These are phyloP conservation scores for Rhinichthys osculus DNA, from an alignment of 2,797 vertebrate species.

Conservation along the genomic window DNA sequence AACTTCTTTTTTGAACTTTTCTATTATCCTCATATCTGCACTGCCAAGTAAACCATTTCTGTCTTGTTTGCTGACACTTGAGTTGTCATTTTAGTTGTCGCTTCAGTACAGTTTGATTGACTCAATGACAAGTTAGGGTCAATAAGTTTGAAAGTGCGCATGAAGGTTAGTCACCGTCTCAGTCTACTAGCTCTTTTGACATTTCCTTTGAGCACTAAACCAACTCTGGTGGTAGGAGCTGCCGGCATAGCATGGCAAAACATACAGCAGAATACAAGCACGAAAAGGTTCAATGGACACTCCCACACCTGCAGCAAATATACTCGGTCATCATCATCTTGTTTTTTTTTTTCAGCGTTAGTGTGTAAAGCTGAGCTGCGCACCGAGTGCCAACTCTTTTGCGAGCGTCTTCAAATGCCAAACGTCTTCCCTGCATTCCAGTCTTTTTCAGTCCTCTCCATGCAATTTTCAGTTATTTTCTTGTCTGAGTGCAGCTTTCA, in stretches of 20 bases:
- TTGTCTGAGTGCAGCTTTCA: slow-evolving; percentile 81
- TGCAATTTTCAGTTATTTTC: slow-evolving; percentile 87
- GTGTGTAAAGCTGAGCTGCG: slow-evolving; percentile 30
- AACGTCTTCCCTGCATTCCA: slow-evolving; percentile 44
- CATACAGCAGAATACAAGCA: slow-evolving; percentile 35
- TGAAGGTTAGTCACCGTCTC: slow-evolving; percentile 8
- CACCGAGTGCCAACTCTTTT: slow-evolving; percentile 14
- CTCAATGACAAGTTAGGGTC: background rate
- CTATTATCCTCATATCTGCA: background rate
- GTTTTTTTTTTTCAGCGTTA: background rate
- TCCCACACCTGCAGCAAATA: slow-evolving; percentile 48
- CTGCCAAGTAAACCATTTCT: background rate
- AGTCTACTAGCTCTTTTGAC: slow-evolving; percentile 27
- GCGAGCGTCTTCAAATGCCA: slow-evolving; percentile 45
- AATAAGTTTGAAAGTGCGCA: slow-evolving; percentile 14
- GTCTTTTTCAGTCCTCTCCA: slow-evolving; percentile 40
- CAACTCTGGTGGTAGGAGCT: slow-evolving; percentile 25
- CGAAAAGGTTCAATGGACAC: slow-evolving; percentile 50
- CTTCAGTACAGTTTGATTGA: slow-evolving; percentile 25
- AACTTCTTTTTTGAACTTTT: background rate
- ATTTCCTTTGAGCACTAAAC: slow-evolving; percentile 38
- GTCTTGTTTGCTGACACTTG: background rate
- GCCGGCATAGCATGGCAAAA: slow-evolving; percentile 31
- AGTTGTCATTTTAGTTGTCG: background rate
- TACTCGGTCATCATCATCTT: slow-evolving; percentile 34